Evolutionary conservation across 2,888 invertebrate genomes (phyloP).

Genomic region (Phorcus lineatus): DNA sequence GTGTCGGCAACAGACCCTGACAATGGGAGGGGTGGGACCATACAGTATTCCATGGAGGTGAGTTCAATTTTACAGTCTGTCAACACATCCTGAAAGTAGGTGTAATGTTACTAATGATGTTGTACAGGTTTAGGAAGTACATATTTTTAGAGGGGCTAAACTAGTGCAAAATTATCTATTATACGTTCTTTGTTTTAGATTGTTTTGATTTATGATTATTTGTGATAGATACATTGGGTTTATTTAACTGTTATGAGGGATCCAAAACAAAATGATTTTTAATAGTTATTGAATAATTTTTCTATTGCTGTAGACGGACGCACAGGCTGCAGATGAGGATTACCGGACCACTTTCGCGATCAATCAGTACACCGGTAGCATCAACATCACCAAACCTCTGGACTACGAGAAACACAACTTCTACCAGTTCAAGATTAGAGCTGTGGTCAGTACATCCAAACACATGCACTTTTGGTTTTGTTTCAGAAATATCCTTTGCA

Average conservation of each 20-base stretch:
- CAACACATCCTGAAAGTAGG: too few species aligned
- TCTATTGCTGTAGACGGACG: constrained; percentile 38
- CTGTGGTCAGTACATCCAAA: constrained; percentile 61
- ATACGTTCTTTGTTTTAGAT: too few species aligned
- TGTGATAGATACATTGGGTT: too few species aligned
- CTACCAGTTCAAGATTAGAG: constrained; percentile 72
- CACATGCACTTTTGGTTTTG: background rate
- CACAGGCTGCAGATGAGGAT: constrained; percentile 46
- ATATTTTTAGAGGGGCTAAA: too few species aligned
- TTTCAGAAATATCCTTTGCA: background rate
- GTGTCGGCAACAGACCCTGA: constrained; percentile 62
- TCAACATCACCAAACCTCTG: constrained; percentile 82
- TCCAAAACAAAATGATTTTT: too few species aligned
- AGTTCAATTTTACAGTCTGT: background rate
- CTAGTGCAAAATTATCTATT: too few species aligned
- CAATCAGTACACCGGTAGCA: constrained; percentile 58
- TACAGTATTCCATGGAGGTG: constrained; percentile 61
- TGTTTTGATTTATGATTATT: too few species aligned
- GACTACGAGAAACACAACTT: constrained; percentile 83
- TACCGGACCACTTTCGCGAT: constrained; percentile 62
- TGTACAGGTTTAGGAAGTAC: too few species aligned
- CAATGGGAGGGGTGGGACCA: constrained; percentile 52
- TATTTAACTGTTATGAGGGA: too few species aligned
- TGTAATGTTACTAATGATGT: too few species aligned
- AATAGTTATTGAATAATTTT: background rate